Base-by-base conservation (phyloP, 2,888 invertebrate genomes). In the Tupiocoris notatus region DNA sequence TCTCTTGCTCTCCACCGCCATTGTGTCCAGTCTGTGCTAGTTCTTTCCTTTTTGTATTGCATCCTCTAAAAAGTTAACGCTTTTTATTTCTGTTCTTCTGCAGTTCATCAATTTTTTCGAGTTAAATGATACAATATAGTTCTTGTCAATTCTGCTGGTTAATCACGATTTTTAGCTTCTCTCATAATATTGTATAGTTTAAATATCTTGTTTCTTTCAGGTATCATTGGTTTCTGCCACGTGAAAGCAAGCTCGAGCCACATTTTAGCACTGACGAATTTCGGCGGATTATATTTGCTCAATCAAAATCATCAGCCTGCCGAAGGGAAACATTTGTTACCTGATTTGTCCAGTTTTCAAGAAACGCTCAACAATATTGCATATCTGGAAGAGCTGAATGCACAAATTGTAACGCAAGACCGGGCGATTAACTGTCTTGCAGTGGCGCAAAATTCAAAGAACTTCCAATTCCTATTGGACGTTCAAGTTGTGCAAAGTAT, bases 401-500 rank as follows among this genome's bases (percentile, higher is more conserved):
- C 25, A 12, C 23, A 62, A 21, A 73, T 73, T 12, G 18, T n/a
- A n/a, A 21, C 58, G 1, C 63, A 73, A 21, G 63, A 73, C 54
- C n/a, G 63, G 6, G 23, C 54, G 16, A 73, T 73, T 62, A 73
- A 73, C 12, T 73, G 73, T 21, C 54, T 62, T n/a, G 62, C 73
- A 2, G 62, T 39, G 17, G 73, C 22, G n/a, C 21, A 20, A 17
- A 73, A 73, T 20, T n/a, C 62, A 1, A 61, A 18, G 54, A 73
- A 73, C 17, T 54, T 73, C 12, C 18, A 57, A 16, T 73, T 73
- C 54, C 20, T 54, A n/a, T 20, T 73, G 6, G 62, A 63, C 21
- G 39, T 73, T 18, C 73, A 73, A 54, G 63, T 73, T 25, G 63
- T 73, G 17, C 62, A 73, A 63, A 73, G 73, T 73, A 9, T 59